Evolutionary conservation across 2,113 vertebrate genomes (phyloP).

Genomic region (Sigmodon hispidus): DNA sequence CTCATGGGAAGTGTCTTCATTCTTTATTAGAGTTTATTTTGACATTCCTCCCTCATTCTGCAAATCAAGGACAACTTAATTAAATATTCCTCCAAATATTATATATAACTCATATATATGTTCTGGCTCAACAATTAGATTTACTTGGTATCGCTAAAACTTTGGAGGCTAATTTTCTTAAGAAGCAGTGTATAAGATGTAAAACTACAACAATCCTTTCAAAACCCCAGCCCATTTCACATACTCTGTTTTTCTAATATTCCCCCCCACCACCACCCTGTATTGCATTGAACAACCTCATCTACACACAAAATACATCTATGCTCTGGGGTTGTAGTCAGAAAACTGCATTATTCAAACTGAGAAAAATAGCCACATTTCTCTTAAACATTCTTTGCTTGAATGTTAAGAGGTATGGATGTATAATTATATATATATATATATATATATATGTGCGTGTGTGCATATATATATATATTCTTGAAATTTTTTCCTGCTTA

Average conservation of each 20-base stretch:
- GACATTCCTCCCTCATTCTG: neutral
- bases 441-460: neutral
- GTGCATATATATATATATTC: neutral
- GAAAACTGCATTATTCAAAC: neutral
- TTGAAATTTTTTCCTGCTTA: neutral
- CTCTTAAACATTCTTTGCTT: neutral
- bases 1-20: neutral
- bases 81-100: neutral
- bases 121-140: neutral
- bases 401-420: neutral
- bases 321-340: neutral
- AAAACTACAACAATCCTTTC: neutral
- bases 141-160: neutral
- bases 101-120: neutral
- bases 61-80: neutral
- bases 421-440: neutral
- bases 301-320: neutral
- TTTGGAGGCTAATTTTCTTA: neutral
- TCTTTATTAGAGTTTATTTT: neutral
- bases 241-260: neutral
- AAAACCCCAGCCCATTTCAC: neutral
- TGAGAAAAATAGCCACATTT: neutral
- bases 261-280: fast-evolving
- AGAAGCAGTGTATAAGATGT: neutral
- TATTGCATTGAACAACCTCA: neutral